phyloP scores from a whole-genome alignment of 2,888 invertebrate genomes.

The Napeogenes sylphis region DNA sequence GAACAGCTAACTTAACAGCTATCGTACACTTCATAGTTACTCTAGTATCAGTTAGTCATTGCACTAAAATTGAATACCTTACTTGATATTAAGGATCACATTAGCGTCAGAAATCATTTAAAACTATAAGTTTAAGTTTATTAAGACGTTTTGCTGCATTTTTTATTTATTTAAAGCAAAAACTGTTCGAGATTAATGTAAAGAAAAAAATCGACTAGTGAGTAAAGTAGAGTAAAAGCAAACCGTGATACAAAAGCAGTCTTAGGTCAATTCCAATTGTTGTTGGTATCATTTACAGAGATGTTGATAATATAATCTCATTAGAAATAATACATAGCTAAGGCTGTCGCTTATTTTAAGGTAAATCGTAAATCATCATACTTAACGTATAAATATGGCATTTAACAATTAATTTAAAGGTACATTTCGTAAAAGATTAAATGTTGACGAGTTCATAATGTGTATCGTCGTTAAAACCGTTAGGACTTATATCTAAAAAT shows the following conservation, averaged over 20 bases:
- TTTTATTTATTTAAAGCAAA: constrained; percentile 8
- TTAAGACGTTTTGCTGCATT: constrained; percentile 5
- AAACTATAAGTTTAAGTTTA: no score
- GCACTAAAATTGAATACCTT: constrained; percentile 77
- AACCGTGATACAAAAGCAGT: constrained; percentile 56
- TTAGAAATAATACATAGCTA: constrained; percentile 49
- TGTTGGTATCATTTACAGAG: constrained; percentile 36
- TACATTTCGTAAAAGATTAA: constrained; percentile 72
- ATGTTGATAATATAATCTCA: constrained; percentile 56
- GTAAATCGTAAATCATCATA: constrained; percentile 58
- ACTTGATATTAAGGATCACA: constrained; percentile 66
- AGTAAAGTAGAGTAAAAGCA: constrained; percentile 37
- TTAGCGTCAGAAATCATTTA: constrained; percentile 35
- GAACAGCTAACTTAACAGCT: constrained; percentile 62
- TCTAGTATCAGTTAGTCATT: constrained; percentile 72
- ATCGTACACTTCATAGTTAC: constrained; percentile 61
- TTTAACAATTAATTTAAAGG: constrained; percentile 72
- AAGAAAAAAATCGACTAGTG: constrained; percentile 39
- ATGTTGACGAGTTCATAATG: constrained; percentile 72
- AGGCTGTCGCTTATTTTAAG: constrained; percentile 33
- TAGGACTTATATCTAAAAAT: constrained; percentile 56
- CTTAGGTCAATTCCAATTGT: constrained; percentile 73
- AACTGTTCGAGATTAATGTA: constrained; percentile 1
- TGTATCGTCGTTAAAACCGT: constrained; percentile 68
- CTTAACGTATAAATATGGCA: constrained; percentile 77